phyloP scores from a whole-genome alignment of 1,140 invertebrate species.

The Drosophila bipectinata region DNA sequence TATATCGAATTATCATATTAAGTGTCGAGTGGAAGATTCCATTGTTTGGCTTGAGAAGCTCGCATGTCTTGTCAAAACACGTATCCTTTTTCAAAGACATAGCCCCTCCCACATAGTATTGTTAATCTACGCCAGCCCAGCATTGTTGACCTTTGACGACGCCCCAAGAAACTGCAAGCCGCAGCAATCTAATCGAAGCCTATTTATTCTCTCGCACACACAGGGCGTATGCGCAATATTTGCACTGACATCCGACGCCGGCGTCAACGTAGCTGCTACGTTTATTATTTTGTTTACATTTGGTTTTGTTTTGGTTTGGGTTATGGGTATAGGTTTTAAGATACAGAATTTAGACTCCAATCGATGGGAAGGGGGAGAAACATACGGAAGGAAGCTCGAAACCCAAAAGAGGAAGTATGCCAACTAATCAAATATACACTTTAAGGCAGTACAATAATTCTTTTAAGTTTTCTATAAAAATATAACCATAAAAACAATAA shows the following conservation, averaged over 20 bases:
- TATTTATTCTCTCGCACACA: constrained; percentile 3
- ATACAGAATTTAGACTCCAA: too few relatives aligned
- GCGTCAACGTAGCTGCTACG: constrained; percentile 8
- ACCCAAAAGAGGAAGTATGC: constrained; percentile 3
- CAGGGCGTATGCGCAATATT: constrained; percentile 45
- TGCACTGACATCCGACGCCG: constrained; percentile 24
- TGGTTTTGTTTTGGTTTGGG: constrained; percentile 42
- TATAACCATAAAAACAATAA: neutral
- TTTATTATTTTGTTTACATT: constrained; percentile 67
- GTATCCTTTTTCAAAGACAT: constrained; percentile 1
- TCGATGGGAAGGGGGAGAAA: too few relatives aligned
- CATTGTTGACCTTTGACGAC: constrained; percentile 28
- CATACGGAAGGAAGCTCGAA: too few relatives aligned
- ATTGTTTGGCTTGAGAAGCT: constrained; percentile 18
- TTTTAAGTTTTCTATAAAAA: neutral
- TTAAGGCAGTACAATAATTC: neutral
- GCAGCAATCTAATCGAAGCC: constrained; percentile 30
- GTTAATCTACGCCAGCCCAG: constrained; percentile 6
- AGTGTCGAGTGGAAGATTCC: constrained; percentile 1
- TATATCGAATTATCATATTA: neutral
- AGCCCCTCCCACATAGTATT: constrained; percentile 4
- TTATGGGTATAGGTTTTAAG: neutral
- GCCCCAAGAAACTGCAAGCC: constrained; percentile 36
- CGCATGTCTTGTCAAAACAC: neutral
- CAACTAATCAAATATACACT: too few relatives aligned